Conservation (phyloP, 2,113 vertebrate species). For the Machaerirhynchus nigripectus region DNA sequence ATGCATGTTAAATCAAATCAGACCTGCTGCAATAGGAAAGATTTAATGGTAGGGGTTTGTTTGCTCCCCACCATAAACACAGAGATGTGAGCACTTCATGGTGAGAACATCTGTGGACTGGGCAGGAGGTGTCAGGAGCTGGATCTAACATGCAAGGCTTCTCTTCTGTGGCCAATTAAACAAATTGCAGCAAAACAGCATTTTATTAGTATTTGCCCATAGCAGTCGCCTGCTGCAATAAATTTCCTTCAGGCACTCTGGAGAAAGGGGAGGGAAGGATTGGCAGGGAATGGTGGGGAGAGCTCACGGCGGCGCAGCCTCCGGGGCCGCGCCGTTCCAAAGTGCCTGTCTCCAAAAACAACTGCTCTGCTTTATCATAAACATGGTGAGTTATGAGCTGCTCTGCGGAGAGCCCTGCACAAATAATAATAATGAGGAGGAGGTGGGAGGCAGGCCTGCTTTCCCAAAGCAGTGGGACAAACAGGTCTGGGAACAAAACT, state of each 20-base stretch:
- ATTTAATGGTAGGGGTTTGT: conserved; percentile 50
- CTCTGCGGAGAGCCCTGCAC: neutral
- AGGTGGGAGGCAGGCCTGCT: neutral
- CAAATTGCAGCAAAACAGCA: conserved; percentile 89
- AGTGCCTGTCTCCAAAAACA: conserved; percentile 85
- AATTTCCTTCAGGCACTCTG: conserved; percentile 84
- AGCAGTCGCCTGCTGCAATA: conserved; percentile 81
- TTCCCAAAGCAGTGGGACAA: neutral
- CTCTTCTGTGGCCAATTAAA: conserved; percentile 94
- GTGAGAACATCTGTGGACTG: conserved; percentile 76
- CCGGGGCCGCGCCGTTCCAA: conserved; percentile 75
- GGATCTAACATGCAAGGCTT: conserved; percentile 63
- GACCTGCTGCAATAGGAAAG: conserved; percentile 16
- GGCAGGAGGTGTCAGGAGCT: conserved; percentile 62
- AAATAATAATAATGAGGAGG: neutral
- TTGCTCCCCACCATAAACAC: conserved; percentile 35
- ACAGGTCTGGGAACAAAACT: neutral
- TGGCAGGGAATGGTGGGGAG: conserved; percentile 79
- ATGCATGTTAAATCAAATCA: conserved; percentile 50
- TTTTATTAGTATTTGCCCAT: conserved; percentile 95
- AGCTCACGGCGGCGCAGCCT: conserved; percentile 73
- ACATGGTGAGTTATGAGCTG: conserved; percentile 63
- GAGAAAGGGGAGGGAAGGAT: conserved; percentile 76
- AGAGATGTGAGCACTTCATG: conserved; percentile 9
- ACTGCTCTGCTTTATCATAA: conserved; percentile 84